A percentile compares a stretch with the other conserved stretches of the same genome.
These are phyloP conservation scores for human DNA, from an alignment of 2,113 vertebrate genomes.

Conservation along the genomic window DNA sequence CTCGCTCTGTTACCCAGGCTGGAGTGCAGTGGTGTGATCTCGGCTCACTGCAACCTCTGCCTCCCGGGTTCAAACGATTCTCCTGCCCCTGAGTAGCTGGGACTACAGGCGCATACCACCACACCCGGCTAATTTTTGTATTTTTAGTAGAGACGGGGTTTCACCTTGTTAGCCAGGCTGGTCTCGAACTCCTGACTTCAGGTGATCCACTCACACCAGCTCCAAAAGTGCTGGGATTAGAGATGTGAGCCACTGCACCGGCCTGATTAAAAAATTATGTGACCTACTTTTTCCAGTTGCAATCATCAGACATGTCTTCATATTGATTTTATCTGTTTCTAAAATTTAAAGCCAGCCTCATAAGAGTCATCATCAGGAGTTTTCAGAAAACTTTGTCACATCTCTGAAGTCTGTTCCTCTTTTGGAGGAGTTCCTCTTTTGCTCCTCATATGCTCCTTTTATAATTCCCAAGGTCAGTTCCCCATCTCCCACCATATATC, in stretches of 20 bases:
- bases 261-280: background rate
- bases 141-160: background rate
- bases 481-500: background rate
- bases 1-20: too few relatives aligned
- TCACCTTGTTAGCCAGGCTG: background rate
- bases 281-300: background rate
- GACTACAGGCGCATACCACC: too few relatives aligned
- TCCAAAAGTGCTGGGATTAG: background rate
- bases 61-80: too few relatives aligned
- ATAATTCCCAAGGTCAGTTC: background rate
- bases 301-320: background rate
- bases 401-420: background rate
- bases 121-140: background rate
- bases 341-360: constrained; percentile 13
- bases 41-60: too few relatives aligned
- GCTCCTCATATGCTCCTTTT: background rate
- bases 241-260: background rate
- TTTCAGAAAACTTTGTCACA: background rate
- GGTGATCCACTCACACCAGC: background rate
- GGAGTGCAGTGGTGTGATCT: too few relatives aligned
- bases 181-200: background rate
- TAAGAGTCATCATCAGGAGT: background rate
- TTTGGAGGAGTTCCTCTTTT: background rate
- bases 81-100: too few relatives aligned
- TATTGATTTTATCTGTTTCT: constrained; percentile 31